phyloP scores from a whole-genome alignment of 2,888 invertebrate genomes.

The Zygogramma bicolorata region DNA sequence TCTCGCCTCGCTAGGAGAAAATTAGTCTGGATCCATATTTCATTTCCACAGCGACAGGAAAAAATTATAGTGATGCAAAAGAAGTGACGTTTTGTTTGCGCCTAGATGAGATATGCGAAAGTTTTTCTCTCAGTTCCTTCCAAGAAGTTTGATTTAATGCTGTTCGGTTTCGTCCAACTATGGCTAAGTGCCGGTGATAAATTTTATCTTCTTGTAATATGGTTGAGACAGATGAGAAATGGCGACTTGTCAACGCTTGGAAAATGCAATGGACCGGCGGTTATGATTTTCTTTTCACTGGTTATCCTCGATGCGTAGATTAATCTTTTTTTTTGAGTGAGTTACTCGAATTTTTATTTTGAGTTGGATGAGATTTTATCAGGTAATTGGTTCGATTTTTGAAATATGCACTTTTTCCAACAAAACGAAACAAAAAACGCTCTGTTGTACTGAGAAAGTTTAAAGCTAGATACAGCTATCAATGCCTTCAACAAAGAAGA shows the following conservation, averaged over 20 bases:
- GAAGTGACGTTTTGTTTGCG: constrained; percentile 2
- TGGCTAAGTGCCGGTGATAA: not conserved
- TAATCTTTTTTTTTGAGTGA: too few relatives aligned
- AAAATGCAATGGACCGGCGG: not conserved
- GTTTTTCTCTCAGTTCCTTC: not conserved
- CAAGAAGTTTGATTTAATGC: constrained; percentile 8
- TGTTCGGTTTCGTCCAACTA: not conserved
- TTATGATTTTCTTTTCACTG: too few relatives aligned
- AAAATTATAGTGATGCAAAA: not conserved
- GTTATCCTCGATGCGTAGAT: too few relatives aligned
- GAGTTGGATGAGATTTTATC: too few relatives aligned
- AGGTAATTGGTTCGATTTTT: too few relatives aligned
- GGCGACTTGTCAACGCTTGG: not conserved
- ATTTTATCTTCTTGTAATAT: not conserved
- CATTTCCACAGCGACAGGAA: not conserved
- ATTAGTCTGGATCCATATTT: not conserved
- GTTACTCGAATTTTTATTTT: too few relatives aligned
- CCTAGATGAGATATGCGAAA: not conserved
- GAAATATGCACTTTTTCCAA: too few relatives aligned
- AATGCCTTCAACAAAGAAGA: too few relatives aligned
- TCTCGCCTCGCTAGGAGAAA: not conserved
- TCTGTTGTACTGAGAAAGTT: too few relatives aligned
- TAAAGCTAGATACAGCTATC: too few relatives aligned
- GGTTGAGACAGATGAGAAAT: not conserved
- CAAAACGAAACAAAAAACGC: too few relatives aligned